Base-by-base conservation (phyloP, 1,140 invertebrate genomes). In the Drosophila tropicalis region DNA sequence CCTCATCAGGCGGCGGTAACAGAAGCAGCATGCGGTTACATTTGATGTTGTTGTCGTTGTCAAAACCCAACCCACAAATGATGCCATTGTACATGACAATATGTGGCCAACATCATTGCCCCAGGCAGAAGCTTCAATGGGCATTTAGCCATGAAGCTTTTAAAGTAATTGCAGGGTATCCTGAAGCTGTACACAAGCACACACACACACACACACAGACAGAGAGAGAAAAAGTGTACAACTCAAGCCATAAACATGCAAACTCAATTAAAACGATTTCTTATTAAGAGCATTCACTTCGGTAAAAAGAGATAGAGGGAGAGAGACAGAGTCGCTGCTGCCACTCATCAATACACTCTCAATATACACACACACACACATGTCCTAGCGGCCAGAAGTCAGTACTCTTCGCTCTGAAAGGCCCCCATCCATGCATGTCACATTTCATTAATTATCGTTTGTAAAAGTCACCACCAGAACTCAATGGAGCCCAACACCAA, bases 181-280 rank as follows among this genome's bases (percentile, higher is more conserved):
- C 10, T 32, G 41, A 19, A 5, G 41, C 39, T 47, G 19, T 51
- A 51, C 10, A 39, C 41, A 44, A n/a, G n/a, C 41, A 44, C 25
- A 32, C 29, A 34, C 29, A 40, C 36, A 57, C 47, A 40, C 13
- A 47, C 65, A 62, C n/a, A 54, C 47, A 72, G 2, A 22, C 3
- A 39, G 25, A 39, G 25, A 44, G 32, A 57, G 40, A 19, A n/a
- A 57, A 74, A 61, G 47, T 74, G 72, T 40, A 47, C 41, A 72
- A 72, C 71, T 76, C 74, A 77, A 77, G 89, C 89, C 87, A 91
- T 90, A 90, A 90, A 90, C 87, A 90, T 90, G 87, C 87, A 90
- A 90, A 90, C 87, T 90, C 87, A 90, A 90, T 90, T 90, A 90
- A 90, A 90, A 81, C 83, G 87, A 87, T 81, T 90, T 91, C 87